Conservation (phyloP, 2,113 vertebrate genomes). For the Bostrychus sinensis region DNA sequence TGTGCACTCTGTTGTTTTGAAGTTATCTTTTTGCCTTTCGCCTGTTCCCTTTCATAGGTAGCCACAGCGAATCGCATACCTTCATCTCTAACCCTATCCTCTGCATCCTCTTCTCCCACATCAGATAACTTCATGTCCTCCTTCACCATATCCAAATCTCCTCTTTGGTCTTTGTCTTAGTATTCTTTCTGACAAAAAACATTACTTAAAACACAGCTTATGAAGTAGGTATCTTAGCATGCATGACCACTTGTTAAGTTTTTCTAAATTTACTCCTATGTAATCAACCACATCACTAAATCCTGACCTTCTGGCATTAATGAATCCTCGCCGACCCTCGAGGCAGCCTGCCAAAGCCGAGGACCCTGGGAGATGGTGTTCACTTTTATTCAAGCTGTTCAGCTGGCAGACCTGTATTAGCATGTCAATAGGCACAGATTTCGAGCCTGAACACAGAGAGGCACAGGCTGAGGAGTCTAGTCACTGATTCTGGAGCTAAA, state of each 20-base stretch:
- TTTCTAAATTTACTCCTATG: conserved; percentile 7
- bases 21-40: no score
- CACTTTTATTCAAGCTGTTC: conserved; percentile 72
- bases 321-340: conserved; percentile 39
- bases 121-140: no score
- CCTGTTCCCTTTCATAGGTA: no score
- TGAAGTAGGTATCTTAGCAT: background rate
- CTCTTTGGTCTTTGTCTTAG: no score
- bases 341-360: conserved; percentile 47
- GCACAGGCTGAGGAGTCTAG: conserved; percentile 35
- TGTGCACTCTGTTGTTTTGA: no score
- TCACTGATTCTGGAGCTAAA: conserved; percentile 30
- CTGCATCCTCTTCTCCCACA: no score
- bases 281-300: conserved; percentile 18
- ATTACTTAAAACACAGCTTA: no score
- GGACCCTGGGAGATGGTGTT: conserved; percentile 56
- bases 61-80: no score
- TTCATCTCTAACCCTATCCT: no score
- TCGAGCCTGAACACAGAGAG: conserved; percentile 21
- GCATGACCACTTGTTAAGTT: background rate
- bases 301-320: conserved; percentile 23
- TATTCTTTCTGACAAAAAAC: no score
- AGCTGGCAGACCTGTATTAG: conserved; percentile 71
- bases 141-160: no score
- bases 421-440: conserved; percentile 76